These are phyloP conservation scores for Podilymbus podiceps DNA, from an alignment of 2,113 vertebrate genomes.

Conservation along the genomic window DNA sequence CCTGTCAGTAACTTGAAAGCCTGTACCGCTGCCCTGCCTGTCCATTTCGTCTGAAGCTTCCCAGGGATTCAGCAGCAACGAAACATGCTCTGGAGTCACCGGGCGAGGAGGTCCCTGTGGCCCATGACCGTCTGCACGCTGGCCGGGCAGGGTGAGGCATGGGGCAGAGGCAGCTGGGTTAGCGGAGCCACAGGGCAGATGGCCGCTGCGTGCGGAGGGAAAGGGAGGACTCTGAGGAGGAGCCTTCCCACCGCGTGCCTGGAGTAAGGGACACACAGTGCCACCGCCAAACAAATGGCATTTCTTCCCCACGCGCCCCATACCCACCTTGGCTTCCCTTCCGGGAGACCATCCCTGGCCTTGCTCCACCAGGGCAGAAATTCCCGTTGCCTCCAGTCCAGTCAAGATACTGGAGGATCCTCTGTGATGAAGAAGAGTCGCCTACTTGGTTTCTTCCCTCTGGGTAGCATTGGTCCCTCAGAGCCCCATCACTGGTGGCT, in stretches of 20 bases:
- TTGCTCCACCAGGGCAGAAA: accelerated
- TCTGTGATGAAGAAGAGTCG: neutral
- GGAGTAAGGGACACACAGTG: neutral
- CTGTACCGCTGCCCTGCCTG: neutral
- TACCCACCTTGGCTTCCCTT: accelerated
- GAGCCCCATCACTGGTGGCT: neutral
- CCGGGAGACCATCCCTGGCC: neutral
- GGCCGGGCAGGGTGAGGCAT: neutral
- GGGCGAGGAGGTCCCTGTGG: neutral
- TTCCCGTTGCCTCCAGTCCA: neutral
- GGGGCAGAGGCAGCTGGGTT: neutral
- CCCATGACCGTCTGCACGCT: accelerated
- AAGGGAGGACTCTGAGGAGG: neutral
- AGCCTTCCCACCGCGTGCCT: accelerated
- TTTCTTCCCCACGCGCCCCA: accelerated
- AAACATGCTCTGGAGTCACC: accelerated
- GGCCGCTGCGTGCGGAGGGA: accelerated
- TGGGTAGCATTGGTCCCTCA: neutral
- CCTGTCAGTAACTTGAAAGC: neutral
- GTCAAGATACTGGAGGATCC: neutral
- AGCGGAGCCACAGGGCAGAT: neutral
- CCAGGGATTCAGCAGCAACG: neutral
- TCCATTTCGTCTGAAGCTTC: neutral
- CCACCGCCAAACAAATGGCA: accelerated
- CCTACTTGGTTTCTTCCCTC: accelerated